Evolutionary conservation across 2,888 invertebrate species (phyloP).

Genomic region (Sinhomidia bicolor): DNA sequence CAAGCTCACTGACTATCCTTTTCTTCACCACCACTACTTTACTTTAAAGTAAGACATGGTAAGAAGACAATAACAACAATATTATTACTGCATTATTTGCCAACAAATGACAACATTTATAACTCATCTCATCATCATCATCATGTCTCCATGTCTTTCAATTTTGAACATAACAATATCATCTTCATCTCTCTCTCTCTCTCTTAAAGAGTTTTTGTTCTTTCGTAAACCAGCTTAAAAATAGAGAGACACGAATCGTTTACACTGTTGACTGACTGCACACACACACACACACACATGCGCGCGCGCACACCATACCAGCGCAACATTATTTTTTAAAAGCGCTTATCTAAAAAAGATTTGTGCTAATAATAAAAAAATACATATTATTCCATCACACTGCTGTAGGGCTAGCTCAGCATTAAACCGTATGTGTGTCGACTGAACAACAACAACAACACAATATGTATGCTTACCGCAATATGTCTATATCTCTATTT

Average conservation of each 20-base stretch:
- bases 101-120: slow-evolving; percentile 29
- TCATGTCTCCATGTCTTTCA: not conserved
- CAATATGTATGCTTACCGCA: not conserved
- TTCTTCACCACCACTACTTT: no score
- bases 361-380: not conserved
- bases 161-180: slow-evolving; percentile 7
- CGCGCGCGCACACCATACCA: not conserved
- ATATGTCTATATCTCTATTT: no score
- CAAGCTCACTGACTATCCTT: no score
- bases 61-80: not conserved
- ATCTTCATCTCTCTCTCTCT: not conserved
- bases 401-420: not conserved
- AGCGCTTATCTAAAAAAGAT: slow-evolving; percentile 19
- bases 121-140: not conserved
- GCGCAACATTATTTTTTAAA: slow-evolving; percentile 3
- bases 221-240: slow-evolving; percentile 7
- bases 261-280: not conserved
- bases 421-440: slow-evolving; percentile 10
- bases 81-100: slow-evolving; percentile 23
- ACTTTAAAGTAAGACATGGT: no score
- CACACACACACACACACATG: not conserved
- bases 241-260: slow-evolving; percentile 31
- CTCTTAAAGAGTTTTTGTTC: not conserved
- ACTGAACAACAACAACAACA: not conserved
- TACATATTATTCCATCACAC: no score